Percentiles rank a stretch among this genome's conserved stretches.
Conservation (phyloP, 2,797 vertebrate genomes). For the Masticophis lateralis region DNA sequence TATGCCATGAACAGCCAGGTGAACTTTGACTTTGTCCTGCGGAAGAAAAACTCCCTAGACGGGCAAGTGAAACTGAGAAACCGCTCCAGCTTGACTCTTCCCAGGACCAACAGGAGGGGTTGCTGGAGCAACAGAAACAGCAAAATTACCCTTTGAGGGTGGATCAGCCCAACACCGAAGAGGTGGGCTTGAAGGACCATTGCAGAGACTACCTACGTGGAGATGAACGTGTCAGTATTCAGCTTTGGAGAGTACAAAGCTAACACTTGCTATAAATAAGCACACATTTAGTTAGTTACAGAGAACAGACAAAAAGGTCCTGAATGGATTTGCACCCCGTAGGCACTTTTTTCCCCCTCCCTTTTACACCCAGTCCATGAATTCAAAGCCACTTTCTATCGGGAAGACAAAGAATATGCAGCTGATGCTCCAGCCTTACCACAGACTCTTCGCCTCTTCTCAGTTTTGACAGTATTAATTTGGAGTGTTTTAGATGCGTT, state of each 20-base stretch:
- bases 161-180: background rate
- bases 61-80: slow-evolving; percentile 77
- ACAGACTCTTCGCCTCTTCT: slow-evolving; percentile 24
- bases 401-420: slow-evolving; percentile 36
- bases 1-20: slow-evolving; percentile 94
- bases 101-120: slow-evolving; percentile 76
- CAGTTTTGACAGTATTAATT: slow-evolving; percentile 65
- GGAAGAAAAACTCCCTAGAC: slow-evolving; percentile 71
- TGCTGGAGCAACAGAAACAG: slow-evolving; percentile 82
- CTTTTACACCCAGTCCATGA: slow-evolving; percentile 66
- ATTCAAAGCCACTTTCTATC: slow-evolving; percentile 44
- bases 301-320: slow-evolving; percentile 34
- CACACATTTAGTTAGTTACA: background rate
- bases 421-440: slow-evolving; percentile 18
- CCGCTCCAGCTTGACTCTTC: slow-evolving; percentile 79
- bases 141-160: slow-evolving; percentile 82
- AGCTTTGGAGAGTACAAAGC: slow-evolving; percentile 14
- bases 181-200: background rate
- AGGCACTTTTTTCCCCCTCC: background rate
- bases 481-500: slow-evolving; percentile 44
- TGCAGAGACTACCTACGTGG: background rate
- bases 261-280: slow-evolving; percentile 2
- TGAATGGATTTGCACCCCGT: slow-evolving; percentile 16
- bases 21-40: slow-evolving; percentile 90
- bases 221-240: slow-evolving; percentile 21